Base-by-base conservation (phyloP, 1,140 invertebrate species). In the Apis dorsata region DNA sequence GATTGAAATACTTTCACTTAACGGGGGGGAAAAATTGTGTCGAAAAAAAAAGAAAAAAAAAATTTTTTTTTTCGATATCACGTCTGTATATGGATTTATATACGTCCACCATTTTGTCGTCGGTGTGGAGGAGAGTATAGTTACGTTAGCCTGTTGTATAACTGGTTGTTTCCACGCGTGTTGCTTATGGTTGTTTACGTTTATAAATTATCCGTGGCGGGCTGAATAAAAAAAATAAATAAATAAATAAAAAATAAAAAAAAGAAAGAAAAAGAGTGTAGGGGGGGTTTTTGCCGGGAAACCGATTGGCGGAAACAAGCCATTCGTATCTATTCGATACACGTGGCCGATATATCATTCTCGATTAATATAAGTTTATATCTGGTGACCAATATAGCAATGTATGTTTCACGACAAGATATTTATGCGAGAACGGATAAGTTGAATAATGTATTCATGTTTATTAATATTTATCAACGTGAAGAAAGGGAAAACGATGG, bases 331-430 rank as follows among this genome's bases (percentile, higher is more conserved):
- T 49, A 57, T 86, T 66, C 70, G 75, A 75, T 59, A 24, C 62
- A n/a, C 51, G 73, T 66, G 55, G 24, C 65, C 60, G 55, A 75
- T 86, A 55, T 34, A 60, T 76, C 65, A 75, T 24, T 44, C 19
- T n/a, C 68, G 81, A 87, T 86, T 57, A 84, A 84, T 86, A 87
- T 71, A 87, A 84, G 69, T 72, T 87, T 81, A 77, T 51, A 80
- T 51, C 24, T 60, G 5, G 59, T 69, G 80, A 44, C 11, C 49
- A 19, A 66, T 51, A 5, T 34, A 62, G n/a, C 80, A 62, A 75
- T 83, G 44, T 71, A 79, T 75, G 78, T 79, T 77, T 21, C 44
- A 34, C 15, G 51, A 49, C 57, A 57, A 49, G 59, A 34, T 55
- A 83, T 83, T 78, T 79, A 83, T 63, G 28, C 21, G 74, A 65